phyloP scores from a whole-genome alignment of 2,797 vertebrate genomes.

The Chloroceryle amazona region DNA sequence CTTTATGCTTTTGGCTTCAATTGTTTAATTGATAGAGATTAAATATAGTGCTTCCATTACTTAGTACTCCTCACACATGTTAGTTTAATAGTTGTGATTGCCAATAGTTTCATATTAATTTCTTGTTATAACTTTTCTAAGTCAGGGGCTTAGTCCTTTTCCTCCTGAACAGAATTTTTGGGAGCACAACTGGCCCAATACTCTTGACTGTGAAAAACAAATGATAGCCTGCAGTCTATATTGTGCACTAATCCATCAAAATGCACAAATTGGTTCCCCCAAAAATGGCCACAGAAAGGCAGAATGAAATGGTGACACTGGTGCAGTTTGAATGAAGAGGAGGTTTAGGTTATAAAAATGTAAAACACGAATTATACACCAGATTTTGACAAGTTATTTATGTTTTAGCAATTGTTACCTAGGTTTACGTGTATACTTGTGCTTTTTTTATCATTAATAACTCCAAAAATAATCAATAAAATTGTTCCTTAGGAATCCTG shows the following conservation, averaged over 20 bases:
- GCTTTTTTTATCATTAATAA: not conserved
- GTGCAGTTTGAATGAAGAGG: not conserved
- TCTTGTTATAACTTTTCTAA: not conserved
- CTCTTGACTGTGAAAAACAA: not conserved
- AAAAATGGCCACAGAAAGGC: not conserved
- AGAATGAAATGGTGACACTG: not conserved
- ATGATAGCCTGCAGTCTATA: not conserved
- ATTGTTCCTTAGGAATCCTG: not conserved
- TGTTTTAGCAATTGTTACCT: not conserved
- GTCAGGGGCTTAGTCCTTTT: not conserved
- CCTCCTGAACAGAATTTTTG: not conserved
- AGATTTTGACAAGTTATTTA: not conserved
- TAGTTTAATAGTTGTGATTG: not conserved
- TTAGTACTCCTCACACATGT: not conserved
- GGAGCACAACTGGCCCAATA: not conserved
- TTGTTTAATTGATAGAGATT: not conserved
- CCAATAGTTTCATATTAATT: not conserved
- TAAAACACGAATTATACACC: not conserved
- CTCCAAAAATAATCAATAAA: not conserved
- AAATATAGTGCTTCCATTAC: accelerated
- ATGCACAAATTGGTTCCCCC: not conserved
- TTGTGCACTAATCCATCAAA: not conserved
- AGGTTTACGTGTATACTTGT: not conserved
- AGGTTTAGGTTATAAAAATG: not conserved
- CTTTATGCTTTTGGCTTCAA: not conserved